These are phyloP conservation scores for Microcebus lehilahytsara DNA, from an alignment of 2,113 vertebrate genomes.

Conservation along the genomic window DNA sequence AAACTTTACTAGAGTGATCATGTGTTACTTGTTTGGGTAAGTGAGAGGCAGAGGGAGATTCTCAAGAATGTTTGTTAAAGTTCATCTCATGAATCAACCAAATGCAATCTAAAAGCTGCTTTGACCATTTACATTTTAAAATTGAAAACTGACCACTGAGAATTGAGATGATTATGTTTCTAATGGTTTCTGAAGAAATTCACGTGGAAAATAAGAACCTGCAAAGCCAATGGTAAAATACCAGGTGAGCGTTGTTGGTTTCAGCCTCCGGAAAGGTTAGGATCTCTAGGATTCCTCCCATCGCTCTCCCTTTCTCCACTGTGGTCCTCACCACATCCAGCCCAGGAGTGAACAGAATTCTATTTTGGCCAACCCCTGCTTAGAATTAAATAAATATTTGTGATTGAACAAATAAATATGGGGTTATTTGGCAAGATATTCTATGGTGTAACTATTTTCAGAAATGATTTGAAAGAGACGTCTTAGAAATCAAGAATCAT, in stretches of 20 bases:
- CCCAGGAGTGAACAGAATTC: background rate
- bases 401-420: background rate
- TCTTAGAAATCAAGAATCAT: background rate
- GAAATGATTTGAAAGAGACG: background rate
- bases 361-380: background rate
- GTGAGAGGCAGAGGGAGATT: background rate
- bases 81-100: background rate
- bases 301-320: background rate
- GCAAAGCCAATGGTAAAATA: background rate
- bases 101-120: background rate
- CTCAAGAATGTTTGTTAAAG: constrained; percentile 14
- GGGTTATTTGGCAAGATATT: background rate
- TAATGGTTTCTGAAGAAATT: constrained; percentile 39
- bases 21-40: background rate
- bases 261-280: background rate
- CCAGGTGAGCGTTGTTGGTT: background rate
- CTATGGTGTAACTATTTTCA: background rate
- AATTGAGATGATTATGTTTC: constrained; percentile 42
- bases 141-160: constrained; percentile 28
- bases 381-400: background rate
- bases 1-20: background rate
- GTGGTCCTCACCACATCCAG: background rate
- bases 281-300: too few relatives aligned
- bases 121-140: constrained; percentile 31
- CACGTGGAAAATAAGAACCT: background rate